Evolutionary conservation across 2,113 vertebrate species (phyloP).

Genomic region (Pachycephala philippinensis): DNA sequence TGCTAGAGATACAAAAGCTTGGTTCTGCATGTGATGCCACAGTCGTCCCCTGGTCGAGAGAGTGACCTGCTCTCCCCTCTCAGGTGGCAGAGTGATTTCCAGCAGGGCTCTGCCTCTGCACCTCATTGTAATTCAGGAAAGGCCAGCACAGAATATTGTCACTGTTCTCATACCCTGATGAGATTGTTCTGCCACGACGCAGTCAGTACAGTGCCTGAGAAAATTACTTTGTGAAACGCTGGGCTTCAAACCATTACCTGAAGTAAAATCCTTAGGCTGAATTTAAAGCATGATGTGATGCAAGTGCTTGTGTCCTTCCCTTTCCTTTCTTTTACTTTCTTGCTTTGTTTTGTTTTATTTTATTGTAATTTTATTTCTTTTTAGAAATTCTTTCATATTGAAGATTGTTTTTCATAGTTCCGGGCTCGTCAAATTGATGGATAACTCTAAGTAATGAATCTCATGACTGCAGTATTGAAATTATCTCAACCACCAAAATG

Average conservation of each 20-base stretch:
- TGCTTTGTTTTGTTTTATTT: neutral
- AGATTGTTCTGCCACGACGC: constrained; percentile 2
- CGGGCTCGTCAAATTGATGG: neutral
- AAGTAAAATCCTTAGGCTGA: constrained; percentile 9
- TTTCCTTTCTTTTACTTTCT: neutral
- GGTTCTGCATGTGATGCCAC: neutral
- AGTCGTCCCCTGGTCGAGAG: neutral
- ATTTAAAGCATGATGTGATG: neutral
- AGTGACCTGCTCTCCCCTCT: neutral
- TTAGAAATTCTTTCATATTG: neutral
- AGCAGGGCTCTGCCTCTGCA: neutral
- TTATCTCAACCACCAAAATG: constrained; percentile 55
- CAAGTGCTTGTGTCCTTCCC: neutral
- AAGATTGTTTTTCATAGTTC: neutral
- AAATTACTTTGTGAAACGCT: constrained; percentile 6
- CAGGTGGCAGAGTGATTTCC: constrained; percentile 32
- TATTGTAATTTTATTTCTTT: neutral
- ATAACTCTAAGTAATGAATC: constrained; percentile 37
- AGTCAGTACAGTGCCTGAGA: constrained; percentile 20
- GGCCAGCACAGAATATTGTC: constrained; percentile 1
- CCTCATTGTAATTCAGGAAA: constrained; percentile 55
- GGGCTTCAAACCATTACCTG: constrained; percentile 32
- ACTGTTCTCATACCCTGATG: neutral
- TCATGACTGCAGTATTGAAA: constrained; percentile 13
- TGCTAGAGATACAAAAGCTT: constrained; percentile 64